phyloP scores from a whole-genome alignment of 1,140 invertebrate genomes.

The Antheraea pernyi region DNA sequence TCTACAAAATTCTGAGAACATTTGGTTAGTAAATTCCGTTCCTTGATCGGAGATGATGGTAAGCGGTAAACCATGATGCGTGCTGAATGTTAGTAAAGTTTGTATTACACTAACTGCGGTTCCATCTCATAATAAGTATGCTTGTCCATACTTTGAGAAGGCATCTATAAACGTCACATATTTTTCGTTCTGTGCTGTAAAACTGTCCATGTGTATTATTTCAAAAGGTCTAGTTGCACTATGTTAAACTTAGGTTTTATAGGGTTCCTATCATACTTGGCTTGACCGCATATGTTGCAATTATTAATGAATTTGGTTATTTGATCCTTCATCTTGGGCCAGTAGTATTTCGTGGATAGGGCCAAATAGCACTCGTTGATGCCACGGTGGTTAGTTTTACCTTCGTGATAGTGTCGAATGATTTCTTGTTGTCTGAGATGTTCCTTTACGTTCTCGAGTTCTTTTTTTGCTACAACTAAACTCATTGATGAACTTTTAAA shows the following conservation, averaged over 20 bases:
- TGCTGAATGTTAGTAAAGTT: too few relatives aligned
- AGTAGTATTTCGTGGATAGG: conserved; percentile 16
- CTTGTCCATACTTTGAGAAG: too few relatives aligned
- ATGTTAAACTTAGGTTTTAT: conserved; percentile 8
- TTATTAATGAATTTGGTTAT: conserved; percentile 20
- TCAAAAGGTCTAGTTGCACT: too few relatives aligned
- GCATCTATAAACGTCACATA: too few relatives aligned
- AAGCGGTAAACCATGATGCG: too few relatives aligned
- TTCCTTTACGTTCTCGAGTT: conserved; percentile 24
- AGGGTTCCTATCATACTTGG: conserved; percentile 24
- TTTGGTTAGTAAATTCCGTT: too few relatives aligned
- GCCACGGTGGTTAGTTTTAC: conserved; percentile 25
- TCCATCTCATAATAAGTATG: too few relatives aligned
- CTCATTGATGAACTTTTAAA: conserved; percentile 24
- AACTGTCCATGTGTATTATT: too few relatives aligned
- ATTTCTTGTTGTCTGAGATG: not conserved
- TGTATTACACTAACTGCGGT: too few relatives aligned
- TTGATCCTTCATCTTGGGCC: conserved; percentile 27
- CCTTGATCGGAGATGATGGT: too few relatives aligned
- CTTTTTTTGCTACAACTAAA: conserved; percentile 17
- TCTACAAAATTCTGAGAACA: too few relatives aligned
- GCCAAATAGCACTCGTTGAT: conserved; percentile 22
- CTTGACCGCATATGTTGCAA: conserved; percentile 20
- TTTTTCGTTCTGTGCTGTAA: too few relatives aligned
- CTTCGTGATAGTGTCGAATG: conserved; percentile 27